Evolutionary conservation across 2,888 invertebrate species (phyloP).

Genomic region (Melanostoma scalare): DNA sequence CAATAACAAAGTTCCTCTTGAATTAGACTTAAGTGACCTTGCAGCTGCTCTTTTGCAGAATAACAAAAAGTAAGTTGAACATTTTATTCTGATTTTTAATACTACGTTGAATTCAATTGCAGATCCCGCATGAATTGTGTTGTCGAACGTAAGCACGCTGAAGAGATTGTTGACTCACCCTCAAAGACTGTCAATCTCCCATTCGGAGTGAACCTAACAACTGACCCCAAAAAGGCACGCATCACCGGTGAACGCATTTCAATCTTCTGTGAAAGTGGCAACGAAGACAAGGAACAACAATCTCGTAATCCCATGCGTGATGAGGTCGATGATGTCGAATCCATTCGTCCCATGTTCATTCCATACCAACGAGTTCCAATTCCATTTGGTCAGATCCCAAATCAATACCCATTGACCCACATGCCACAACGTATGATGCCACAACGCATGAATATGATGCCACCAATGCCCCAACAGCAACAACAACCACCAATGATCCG

Average conservation of each 20-base stretch:
- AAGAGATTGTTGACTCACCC: conserved; percentile 91
- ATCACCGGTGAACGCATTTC: conserved; percentile 93
- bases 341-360: conserved; percentile 81
- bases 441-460: conserved; percentile 73
- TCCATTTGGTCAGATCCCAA: conserved; percentile 83
- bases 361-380: conserved; percentile 82
- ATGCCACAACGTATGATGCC: conserved; percentile 81
- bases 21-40: conserved; percentile 91
- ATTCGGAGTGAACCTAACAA: conserved; percentile 87
- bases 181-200: conserved; percentile 86
- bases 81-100: neutral
- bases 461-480: conserved; percentile 77
- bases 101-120: conserved; percentile 39
- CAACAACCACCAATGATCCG: conserved; percentile 79
- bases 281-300: conserved; percentile 75
- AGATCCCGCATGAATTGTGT: conserved; percentile 95
- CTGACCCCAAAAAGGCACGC: conserved; percentile 88
- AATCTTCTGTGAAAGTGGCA: conserved; percentile 93
- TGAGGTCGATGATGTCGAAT: conserved; percentile 79
- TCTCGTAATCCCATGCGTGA: conserved; percentile 75
- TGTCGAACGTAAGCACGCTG: conserved; percentile 92
- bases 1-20: conserved; percentile 88
- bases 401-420: conserved; percentile 84
- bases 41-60: conserved; percentile 89
- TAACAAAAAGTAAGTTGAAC: conserved; percentile 84